Percentiles rank a stretch among this genome's conserved stretches.
These are phyloP conservation scores for Drosophila virilis DNA, from an alignment of 1,140 invertebrate species.

Conservation along the genomic window DNA sequence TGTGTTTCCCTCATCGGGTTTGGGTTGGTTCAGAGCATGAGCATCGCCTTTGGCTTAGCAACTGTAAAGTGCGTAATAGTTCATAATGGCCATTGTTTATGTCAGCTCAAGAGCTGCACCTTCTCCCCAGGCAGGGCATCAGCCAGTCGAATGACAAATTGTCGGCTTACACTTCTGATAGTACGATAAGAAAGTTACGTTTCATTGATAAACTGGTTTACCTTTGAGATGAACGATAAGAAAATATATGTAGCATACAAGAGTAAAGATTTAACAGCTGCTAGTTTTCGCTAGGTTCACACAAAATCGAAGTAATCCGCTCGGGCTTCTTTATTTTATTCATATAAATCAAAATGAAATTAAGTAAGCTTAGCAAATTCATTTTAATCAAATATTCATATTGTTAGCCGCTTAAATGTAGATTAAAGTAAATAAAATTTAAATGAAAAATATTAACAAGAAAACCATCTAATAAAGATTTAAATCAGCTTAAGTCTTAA, in stretches of 20 bases:
- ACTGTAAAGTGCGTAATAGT: slow-evolving; percentile 57
- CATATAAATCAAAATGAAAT: too few relatives aligned
- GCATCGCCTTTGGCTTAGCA: slow-evolving; percentile 47
- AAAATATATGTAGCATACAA: not conserved
- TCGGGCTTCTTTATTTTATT: too few relatives aligned
- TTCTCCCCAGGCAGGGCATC: not conserved
- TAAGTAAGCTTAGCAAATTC: too few relatives aligned
- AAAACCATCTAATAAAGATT: too few relatives aligned
- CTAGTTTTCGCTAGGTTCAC: too few relatives aligned
- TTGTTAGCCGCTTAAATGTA: too few relatives aligned
- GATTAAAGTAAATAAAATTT: too few relatives aligned
- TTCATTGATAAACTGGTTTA: slow-evolving; percentile 2
- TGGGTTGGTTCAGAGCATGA: slow-evolving; percentile 13
- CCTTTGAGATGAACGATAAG: slow-evolving; percentile 27
- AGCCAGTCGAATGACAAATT: slow-evolving; percentile 42
- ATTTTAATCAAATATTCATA: too few relatives aligned
- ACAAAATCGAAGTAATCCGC: too few relatives aligned
- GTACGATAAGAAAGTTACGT: slow-evolving; percentile 11
- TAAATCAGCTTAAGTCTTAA: too few relatives aligned
- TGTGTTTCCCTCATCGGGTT: slow-evolving; percentile 11
- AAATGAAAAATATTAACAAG: too few relatives aligned
- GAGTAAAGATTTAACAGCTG: slow-evolving; percentile 26
- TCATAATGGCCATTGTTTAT: slow-evolving; percentile 56
- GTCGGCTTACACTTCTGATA: not conserved
- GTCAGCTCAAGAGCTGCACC: slow-evolving; percentile 24